phyloP scores from a whole-genome alignment of 2,113 vertebrate genomes.

The Castor canadensis region DNA sequence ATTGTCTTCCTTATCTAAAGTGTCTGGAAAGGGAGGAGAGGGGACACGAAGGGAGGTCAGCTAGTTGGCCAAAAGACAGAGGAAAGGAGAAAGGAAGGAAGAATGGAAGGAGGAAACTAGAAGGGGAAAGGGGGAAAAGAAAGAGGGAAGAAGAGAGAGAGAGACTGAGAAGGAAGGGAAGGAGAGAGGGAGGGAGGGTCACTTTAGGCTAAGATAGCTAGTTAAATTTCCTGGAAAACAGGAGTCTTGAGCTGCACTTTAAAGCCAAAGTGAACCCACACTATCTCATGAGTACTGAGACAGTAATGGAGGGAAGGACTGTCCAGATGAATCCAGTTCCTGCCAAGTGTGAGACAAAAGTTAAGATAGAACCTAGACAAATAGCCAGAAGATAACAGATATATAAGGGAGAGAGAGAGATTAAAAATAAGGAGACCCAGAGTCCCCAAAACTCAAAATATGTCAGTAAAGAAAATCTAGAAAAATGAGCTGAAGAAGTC shows the following conservation, averaged over 20 bases:
- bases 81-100: accelerated
- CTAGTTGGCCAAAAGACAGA: not conserved
- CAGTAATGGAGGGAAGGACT: not conserved
- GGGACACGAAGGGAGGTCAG: not conserved
- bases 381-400: not conserved
- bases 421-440: not conserved
- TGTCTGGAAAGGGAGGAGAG: not conserved
- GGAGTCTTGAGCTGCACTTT: constrained; percentile 11
- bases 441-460: not conserved
- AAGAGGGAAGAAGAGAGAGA: no score
- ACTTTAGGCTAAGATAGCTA: not conserved
- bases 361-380: not conserved
- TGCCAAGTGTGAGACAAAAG: not conserved
- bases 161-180: no score
- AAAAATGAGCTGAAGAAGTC: not conserved
- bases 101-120: accelerated
- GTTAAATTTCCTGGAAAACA: constrained; percentile 47
- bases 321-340: not conserved
- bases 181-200: not conserved
- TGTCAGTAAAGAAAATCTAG: not conserved
- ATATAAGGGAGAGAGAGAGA: not conserved
- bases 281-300: not conserved
- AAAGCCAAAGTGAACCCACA: not conserved
- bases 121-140: accelerated
- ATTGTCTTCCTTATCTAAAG: not conserved